These are phyloP conservation scores for Leptinotarsa undecemlineata DNA, from an alignment of 1,140 invertebrate genomes.

Conservation along the genomic window DNA sequence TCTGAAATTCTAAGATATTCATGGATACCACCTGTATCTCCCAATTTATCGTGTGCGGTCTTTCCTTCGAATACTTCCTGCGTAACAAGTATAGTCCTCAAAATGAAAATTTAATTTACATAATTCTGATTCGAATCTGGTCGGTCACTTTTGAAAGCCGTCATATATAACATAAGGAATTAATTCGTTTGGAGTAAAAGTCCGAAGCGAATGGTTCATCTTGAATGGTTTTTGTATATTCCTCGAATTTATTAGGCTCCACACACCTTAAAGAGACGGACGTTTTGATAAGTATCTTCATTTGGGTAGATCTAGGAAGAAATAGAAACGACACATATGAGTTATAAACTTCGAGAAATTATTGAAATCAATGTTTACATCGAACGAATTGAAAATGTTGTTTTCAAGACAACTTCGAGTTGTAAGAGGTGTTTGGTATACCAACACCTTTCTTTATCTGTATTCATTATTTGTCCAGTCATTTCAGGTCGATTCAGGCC, in stretches of 20 bases:
- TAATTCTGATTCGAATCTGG: slow-evolving; percentile 8
- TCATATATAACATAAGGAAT: slow-evolving; percentile 10
- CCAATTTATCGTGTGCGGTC: slow-evolving; percentile 17
- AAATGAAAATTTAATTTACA: slow-evolving; percentile 6
- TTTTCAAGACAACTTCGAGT: too few relatives aligned
- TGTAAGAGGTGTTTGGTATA: too few relatives aligned
- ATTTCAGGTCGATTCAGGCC: too few relatives aligned
- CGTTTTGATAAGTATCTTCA: slow-evolving; percentile 1
- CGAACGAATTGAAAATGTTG: too few relatives aligned
- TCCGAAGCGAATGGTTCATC: not conserved
- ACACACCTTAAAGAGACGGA: not conserved
- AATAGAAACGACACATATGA: not conserved
- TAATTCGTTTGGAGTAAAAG: not conserved
- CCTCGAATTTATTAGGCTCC: not conserved
- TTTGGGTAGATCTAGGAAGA: not conserved
- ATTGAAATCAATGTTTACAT: not conserved
- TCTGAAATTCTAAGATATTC: not conserved
- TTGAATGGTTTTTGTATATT: not conserved
- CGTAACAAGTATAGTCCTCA: not conserved
- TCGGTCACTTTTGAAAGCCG: slow-evolving; percentile 7
- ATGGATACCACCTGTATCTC: slow-evolving; percentile 18
- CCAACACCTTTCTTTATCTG: too few relatives aligned
- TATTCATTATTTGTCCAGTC: too few relatives aligned
- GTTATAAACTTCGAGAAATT: not conserved
- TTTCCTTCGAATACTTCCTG: not conserved